Evolutionary conservation across 23 tunicate species (phyloP).

Genomic region (Trididemnum clinides): DNA sequence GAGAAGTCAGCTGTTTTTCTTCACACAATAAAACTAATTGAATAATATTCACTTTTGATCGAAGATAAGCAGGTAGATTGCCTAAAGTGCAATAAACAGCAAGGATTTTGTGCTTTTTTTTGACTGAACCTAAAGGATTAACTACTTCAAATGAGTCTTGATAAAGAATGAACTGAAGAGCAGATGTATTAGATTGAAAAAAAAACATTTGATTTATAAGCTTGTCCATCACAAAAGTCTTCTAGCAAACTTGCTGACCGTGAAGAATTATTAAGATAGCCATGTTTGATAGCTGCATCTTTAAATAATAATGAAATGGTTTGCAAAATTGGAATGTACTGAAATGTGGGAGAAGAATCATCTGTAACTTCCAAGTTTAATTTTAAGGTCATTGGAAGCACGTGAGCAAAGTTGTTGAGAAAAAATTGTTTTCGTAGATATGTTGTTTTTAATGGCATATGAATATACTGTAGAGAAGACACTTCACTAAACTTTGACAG

Average conservation of each 20-base stretch:
- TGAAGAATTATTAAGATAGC: neutral
- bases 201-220: neutral
- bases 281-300: too few species aligned
- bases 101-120: constrained; percentile 42
- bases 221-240: neutral
- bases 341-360: too few species aligned
- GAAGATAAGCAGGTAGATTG: constrained; percentile 16
- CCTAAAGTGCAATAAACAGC: constrained; percentile 45
- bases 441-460: too few species aligned
- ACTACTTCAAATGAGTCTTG: constrained; percentile 33
- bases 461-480: too few species aligned
- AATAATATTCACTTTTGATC: constrained; percentile 29
- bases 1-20: constrained; percentile 6
- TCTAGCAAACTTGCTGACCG: neutral
- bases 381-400: too few species aligned
- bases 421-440: too few species aligned
- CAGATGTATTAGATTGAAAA: neutral
- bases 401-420: too few species aligned
- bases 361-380: too few species aligned
- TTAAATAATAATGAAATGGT: too few species aligned
- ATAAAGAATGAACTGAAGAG: neutral
- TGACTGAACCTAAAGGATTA: constrained; percentile 45
- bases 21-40: constrained; percentile 53
- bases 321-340: too few species aligned
- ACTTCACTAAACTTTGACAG: too few species aligned